These are phyloP conservation scores for Latheticus oryzae DNA, from an alignment of 2,888 invertebrate species.

Conservation along the genomic window DNA sequence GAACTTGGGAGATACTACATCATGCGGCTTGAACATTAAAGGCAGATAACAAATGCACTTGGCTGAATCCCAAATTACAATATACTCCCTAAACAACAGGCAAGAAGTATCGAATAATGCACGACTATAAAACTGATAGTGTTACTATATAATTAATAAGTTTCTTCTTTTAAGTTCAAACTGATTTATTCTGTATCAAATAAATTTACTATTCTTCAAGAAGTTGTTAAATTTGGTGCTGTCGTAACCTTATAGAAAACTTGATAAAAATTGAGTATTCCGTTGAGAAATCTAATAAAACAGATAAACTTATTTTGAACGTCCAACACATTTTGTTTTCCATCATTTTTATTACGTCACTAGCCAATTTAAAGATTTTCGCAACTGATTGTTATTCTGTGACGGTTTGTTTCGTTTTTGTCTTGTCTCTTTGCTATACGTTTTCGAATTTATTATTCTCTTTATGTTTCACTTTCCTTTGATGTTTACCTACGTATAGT, in stretches of 20 bases:
- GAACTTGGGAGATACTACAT: conserved; percentile 49
- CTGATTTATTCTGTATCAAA: too few species aligned
- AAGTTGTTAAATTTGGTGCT: conserved; percentile 34
- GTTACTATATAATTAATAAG: too few species aligned
- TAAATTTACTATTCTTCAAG: conserved; percentile 34
- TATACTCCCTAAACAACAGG: conserved; percentile 32
- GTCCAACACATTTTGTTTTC: conserved; percentile 56
- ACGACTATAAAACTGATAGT: conserved; percentile 12
- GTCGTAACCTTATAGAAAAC: conserved; percentile 40
- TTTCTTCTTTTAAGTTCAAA: too few species aligned
- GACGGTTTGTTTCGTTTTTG: conserved; percentile 56
- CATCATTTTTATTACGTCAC: conserved; percentile 59
- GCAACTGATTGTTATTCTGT: conserved; percentile 58
- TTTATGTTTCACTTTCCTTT: conserved; percentile 59
- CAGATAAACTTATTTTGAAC: conserved; percentile 53
- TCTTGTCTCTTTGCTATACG: conserved; percentile 54
- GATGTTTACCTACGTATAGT: conserved; percentile 55
- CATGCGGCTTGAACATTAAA: conserved; percentile 39
- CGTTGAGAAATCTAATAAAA: conserved; percentile 48
- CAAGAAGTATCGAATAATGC: too few species aligned
- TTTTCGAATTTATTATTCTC: conserved; percentile 60
- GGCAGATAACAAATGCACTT: conserved; percentile 46
- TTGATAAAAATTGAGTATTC: conserved; percentile 47
- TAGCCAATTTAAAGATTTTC: conserved; percentile 55
- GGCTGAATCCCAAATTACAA: conserved; percentile 52